phyloP scores from a whole-genome alignment of 2,797 vertebrate species.

The Alectoris magna region DNA sequence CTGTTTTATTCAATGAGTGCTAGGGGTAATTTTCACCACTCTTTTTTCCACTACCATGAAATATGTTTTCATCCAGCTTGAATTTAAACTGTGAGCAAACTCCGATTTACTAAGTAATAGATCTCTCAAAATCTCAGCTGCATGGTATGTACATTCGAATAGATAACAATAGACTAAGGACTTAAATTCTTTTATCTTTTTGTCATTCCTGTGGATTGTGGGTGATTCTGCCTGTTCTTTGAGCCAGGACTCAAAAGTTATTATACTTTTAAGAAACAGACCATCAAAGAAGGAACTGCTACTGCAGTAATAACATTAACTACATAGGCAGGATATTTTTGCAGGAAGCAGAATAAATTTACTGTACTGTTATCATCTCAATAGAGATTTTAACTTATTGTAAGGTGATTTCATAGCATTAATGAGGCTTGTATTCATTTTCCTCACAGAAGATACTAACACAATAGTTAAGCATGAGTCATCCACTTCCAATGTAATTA shows the following conservation, averaged over 20 bases:
- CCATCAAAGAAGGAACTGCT: neutral
- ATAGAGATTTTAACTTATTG: neutral
- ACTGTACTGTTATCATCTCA: neutral
- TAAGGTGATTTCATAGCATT: neutral
- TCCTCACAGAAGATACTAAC: neutral
- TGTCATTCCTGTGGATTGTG: neutral
- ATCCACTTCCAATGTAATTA: neutral
- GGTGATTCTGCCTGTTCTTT: neutral
- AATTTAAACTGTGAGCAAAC: neutral
- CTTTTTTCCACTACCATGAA: neutral
- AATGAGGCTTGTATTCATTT: constrained; percentile 7
- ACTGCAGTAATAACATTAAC: neutral
- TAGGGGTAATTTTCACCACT: neutral
- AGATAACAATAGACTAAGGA: neutral
- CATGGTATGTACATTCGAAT: neutral
- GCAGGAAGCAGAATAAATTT: neutral
- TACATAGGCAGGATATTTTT: neutral
- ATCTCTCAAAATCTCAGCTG: neutral
- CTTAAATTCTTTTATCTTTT: neutral
- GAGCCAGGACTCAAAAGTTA: rapidly evolving
- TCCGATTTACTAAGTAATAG: neutral
- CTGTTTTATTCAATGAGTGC: neutral
- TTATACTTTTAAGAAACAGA: neutral
- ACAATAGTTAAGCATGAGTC: constrained; percentile 1
- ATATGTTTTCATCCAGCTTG: neutral